Evolutionary conservation across 2,113 vertebrate species (phyloP), one percentile per base, ranked within the genome.

Genomic region (Eleginops maclovinus): DNA sequence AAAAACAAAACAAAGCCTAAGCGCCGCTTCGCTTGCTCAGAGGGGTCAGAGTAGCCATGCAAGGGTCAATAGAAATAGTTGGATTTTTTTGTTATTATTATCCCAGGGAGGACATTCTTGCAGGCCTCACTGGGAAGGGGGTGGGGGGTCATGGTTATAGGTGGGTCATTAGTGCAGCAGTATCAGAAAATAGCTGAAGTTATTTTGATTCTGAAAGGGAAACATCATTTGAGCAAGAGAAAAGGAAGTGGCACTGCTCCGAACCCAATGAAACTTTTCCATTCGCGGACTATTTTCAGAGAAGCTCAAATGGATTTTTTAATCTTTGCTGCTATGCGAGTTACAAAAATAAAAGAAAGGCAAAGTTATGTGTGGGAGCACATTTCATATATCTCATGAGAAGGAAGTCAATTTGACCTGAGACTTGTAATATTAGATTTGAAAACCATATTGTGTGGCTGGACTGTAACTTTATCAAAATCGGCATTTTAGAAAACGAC

Each of bases 21-120:
- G 71, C 6, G 28, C 73, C 64, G 79, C 75, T 62, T 84, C 44
- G 76, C 73, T 81, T 87, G 74, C 50, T 69, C 46, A 24, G 50
- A 60, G 59, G 47, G 92, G 89, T 89, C 82, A 83, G n/a, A 41
- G 26, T 5, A 87, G 75, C 74, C 72, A 73, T 8, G 83, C 70
- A 82, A 83, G 51, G 89, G 86, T 93, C 88, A 88, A 74, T 26
- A 66, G 64, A 84, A 93, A 93, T 91, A 87, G 84, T 84, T 73
- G 40, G 53, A 85, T 88, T 92, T 88, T 92, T 92, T 83, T 93
- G 88, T 92, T 91, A 87, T 93, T 86, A 87, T 90, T 87, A 86
- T 86, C 87, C 59, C 61, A 51, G 60, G 79, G 82, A 92, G 88
- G 90, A 92, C 86, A 92, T 92, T 93, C 87, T 88, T 91, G 54